Conservation (phyloP, 2,113 vertebrate species). For the Takifugu bimaculatus region DNA sequence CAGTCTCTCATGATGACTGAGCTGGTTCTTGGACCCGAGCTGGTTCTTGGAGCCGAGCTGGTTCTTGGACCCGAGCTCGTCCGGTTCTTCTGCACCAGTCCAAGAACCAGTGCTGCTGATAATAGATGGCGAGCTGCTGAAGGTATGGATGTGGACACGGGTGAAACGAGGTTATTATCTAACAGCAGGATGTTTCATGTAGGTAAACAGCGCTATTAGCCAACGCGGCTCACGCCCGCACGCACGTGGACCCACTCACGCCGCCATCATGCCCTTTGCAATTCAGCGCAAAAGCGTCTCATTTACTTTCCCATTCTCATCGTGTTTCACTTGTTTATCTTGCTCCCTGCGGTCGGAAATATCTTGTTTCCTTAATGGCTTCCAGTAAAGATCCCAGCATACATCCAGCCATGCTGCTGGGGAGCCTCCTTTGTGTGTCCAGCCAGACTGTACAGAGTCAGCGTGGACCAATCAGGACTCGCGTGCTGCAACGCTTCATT, state of each 20-base stretch:
- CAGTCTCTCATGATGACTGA: slow-evolving; percentile 14
- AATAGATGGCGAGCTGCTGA: slow-evolving; percentile 7
- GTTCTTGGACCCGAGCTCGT: too few species aligned
- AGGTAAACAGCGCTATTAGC: neutral
- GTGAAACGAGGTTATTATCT: neutral
- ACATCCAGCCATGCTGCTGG: slow-evolving; percentile 49
- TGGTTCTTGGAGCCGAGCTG: too few species aligned
- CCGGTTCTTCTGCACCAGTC: slow-evolving; percentile 1
- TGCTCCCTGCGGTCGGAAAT: slow-evolving; percentile 69
- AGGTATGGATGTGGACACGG: neutral
- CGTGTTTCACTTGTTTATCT: slow-evolving; percentile 47
- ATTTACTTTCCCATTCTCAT: slow-evolving; percentile 33
- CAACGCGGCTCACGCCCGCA: neutral
- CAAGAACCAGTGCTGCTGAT: slow-evolving; percentile 30
- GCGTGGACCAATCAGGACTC: slow-evolving; percentile 48
- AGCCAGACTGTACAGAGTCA: slow-evolving; percentile 42
- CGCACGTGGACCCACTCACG: slow-evolving; percentile 17
- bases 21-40: too few species aligned
- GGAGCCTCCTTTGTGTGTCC: slow-evolving; percentile 46
- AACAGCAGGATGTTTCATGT: neutral
- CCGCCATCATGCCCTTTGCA: slow-evolving; percentile 27
- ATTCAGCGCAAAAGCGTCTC: slow-evolving; percentile 35
- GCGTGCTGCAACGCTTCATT: slow-evolving; percentile 19
- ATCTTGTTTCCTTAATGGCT: slow-evolving; percentile 74
- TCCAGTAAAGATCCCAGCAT: slow-evolving; percentile 67